Evolutionary conservation across 1,140 invertebrate genomes (phyloP).

Genomic region (Drosophila orosa): DNA sequence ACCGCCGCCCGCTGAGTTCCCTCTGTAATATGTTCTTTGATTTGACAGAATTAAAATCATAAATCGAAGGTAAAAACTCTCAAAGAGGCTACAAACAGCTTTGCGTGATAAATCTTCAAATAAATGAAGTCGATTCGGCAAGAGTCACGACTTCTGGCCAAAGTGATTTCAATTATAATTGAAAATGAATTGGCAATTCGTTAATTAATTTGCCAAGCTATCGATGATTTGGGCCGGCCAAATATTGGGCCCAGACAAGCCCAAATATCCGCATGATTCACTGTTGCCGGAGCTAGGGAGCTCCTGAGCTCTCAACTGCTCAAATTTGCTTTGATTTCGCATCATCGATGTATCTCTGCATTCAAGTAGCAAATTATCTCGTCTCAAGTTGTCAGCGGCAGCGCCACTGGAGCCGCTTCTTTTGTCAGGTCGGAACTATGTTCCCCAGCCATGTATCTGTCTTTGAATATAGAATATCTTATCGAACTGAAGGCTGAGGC

Average conservation of each 20-base stretch:
- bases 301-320: constrained; percentile 29
- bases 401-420: constrained; percentile 40
- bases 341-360: constrained; percentile 54
- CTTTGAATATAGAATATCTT: constrained; percentile 43
- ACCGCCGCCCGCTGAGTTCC: constrained; percentile 20
- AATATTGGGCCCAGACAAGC: constrained; percentile 28
- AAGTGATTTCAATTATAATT: constrained; percentile 40
- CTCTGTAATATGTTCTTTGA: constrained; percentile 19
- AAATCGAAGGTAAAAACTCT: constrained; percentile 10
- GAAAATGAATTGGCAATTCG: constrained; percentile 59
- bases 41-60: constrained; percentile 32
- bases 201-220: constrained; percentile 52
- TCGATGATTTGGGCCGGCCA: constrained; percentile 36
- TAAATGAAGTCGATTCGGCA: constrained; percentile 60
- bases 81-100: constrained; percentile 11
- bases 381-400: constrained; percentile 76
- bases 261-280: constrained; percentile 31
- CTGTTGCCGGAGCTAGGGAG: not conserved
- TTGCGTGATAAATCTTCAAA: constrained; percentile 50
- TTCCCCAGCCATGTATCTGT: constrained; percentile 28
- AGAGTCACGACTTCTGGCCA: constrained; percentile 62
- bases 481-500: constrained; percentile 18
- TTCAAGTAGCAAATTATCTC: constrained; percentile 80
- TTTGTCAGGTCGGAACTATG: constrained; percentile 58
- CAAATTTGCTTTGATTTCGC: constrained; percentile 41